These are phyloP conservation scores for Tinamus guttatus DNA, from an alignment of 2,113 vertebrate genomes.

Conservation along the genomic window DNA sequence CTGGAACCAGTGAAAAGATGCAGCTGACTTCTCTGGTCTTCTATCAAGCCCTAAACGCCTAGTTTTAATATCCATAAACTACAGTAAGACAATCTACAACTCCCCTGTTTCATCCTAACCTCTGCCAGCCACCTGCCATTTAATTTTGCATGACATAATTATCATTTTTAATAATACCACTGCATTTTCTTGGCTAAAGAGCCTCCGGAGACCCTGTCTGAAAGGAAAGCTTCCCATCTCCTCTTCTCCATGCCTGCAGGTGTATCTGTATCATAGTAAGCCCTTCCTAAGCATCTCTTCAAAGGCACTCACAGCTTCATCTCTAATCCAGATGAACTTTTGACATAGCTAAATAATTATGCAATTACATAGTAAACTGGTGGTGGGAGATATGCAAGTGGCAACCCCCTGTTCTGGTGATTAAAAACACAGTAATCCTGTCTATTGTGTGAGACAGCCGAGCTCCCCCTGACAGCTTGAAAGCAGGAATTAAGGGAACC, in stretches of 20 bases:
- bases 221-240: conserved; percentile 3
- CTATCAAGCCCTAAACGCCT: not conserved
- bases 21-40: not conserved
- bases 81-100: not conserved
- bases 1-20: not conserved
- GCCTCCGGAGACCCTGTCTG: conserved; percentile 11
- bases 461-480: not conserved
- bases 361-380: not conserved
- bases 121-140: conserved; percentile 37
- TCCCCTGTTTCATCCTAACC: not conserved
- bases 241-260: not conserved
- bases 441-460: not conserved
- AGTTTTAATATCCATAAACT: not conserved
- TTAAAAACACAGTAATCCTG: not conserved
- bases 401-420: not conserved
- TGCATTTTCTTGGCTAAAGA: conserved; percentile 43
- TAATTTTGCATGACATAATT: conserved; percentile 29
- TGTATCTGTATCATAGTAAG: conserved; percentile 21
- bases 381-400: not conserved
- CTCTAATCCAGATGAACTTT: conserved; percentile 36
- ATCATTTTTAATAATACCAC: conserved; percentile 22
- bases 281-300: conserved; percentile 41
- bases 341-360: conserved; percentile 28
- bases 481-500: not conserved
- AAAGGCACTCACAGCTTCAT: not conserved